Evolutionary conservation across 2,797 vertebrate genomes (phyloP).

Genomic region (Australoheros facetus): DNA sequence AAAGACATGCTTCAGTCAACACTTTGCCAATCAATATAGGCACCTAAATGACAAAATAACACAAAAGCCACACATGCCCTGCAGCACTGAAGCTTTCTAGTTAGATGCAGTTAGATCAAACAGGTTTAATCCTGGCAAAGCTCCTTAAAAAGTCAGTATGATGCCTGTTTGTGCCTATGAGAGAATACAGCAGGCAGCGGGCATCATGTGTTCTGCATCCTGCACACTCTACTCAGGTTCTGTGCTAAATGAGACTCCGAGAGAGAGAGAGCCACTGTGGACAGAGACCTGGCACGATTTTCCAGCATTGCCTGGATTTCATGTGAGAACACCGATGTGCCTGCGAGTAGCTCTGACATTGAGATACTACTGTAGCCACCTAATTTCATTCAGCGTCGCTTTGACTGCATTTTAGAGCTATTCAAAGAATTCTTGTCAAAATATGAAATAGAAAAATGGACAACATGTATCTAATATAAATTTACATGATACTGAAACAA

Average conservation of each 20-base stretch:
- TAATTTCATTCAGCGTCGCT: not conserved
- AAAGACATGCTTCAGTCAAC: not conserved
- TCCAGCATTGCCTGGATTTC: not conserved
- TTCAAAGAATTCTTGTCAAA: not conserved
- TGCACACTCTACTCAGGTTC: not conserved
- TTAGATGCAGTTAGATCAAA: not conserved
- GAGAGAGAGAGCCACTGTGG: not conserved
- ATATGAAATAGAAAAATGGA: not conserved
- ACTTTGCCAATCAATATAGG: not conserved
- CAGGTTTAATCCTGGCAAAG: not conserved
- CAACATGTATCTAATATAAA: fast-evolving
- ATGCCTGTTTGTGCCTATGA: not conserved
- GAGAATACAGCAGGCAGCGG: not conserved
- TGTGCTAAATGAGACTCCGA: no score
- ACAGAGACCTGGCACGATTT: fast-evolving
- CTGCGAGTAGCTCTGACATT: not conserved
- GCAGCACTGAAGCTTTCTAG: not conserved
- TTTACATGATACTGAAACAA: fast-evolving
- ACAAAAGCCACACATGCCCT: not conserved
- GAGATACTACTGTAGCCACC: not conserved
- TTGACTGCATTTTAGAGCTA: not conserved
- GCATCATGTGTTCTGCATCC: not conserved
- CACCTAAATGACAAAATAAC: not conserved
- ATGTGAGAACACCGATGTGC: not conserved
- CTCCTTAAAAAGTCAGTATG: not conserved